Evolutionary conservation across 2,888 invertebrate species (phyloP), one percentile per base, ranked within the genome.

Genomic region (Orchesellides sinensis): DNA sequence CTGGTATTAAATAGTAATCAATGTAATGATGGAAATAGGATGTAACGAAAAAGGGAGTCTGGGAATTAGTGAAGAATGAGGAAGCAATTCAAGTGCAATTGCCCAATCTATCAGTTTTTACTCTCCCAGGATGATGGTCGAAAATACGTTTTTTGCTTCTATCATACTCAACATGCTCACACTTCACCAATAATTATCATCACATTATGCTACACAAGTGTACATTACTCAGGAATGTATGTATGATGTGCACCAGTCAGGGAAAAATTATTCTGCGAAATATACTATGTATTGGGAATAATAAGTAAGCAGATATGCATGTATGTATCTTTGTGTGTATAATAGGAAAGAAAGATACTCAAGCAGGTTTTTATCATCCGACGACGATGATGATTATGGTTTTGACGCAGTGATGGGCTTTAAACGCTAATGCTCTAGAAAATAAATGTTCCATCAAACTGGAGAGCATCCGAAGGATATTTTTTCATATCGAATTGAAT

Each of bases 51-150:
- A 35, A n/a, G 35, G 27, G 19, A 6, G 61, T 54, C 54, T 54
- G 21, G 25, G 40, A 40, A 40, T 40, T 10, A 54, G 3, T 10
- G n/a, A n/a, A 6, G 17, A 35, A 17, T 32, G 27, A 27, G 23
- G 61, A 61, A 61, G 61, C 61, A 32, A 61, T 29, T 61, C 61
- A 61, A 61, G 61, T 61, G 61, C 61, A 61, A 35, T 61, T 32
- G 32, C 32, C 61, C 61, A 61, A 29, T 35, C 35, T 35, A 3
- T 61, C 10, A 5, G 5, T 59, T 12, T 59, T 4, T 14, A n/a
- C 5, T 27, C 27, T 29, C 17, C 14, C 17, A 27, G 21, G 14
- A 25, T 25, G 29, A 17, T 21, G 29, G n/a, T 27, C 25, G 27
- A 32, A 59, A 12, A 59, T 27, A 27, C 4, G 10, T 59, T 52